These are phyloP conservation scores for Mythimna impura DNA, from an alignment of 2,888 invertebrate species.

Conservation along the genomic window DNA sequence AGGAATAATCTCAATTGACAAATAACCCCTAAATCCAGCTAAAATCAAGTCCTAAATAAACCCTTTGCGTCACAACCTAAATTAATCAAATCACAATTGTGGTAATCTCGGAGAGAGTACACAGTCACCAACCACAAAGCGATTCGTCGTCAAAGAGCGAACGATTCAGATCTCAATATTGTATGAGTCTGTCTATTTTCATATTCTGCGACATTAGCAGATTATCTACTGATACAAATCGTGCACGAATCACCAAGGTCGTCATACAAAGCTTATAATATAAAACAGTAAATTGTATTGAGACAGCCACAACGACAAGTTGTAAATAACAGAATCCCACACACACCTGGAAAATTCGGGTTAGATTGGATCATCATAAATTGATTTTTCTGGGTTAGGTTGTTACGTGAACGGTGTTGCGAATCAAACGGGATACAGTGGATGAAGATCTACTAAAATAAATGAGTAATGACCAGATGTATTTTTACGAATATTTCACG, in stretches of 20 bases:
- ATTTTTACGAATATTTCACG: slow-evolving; percentile 31
- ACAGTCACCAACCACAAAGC: slow-evolving; percentile 35
- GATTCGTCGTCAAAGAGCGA: slow-evolving; percentile 33
- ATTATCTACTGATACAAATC: slow-evolving; percentile 51
- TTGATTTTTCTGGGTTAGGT: slow-evolving; percentile 42
- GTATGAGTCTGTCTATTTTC: slow-evolving; percentile 53
- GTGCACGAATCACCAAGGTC: slow-evolving; percentile 48
- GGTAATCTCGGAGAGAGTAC: slow-evolving; percentile 28
- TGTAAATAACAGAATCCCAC: slow-evolving; percentile 54
- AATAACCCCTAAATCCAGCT: not conserved
- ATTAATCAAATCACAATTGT: slow-evolving; percentile 42
- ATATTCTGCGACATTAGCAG: slow-evolving; percentile 56
- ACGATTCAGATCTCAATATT: slow-evolving; percentile 50
- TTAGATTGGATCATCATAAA: slow-evolving; percentile 52
- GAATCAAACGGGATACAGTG: slow-evolving; percentile 18
- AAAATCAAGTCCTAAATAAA: slow-evolving; percentile 27
- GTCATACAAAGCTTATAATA: slow-evolving; percentile 47
- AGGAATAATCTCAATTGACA: slow-evolving; percentile 3
- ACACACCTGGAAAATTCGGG: slow-evolving; percentile 54
- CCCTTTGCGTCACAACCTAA: slow-evolving; percentile 15
- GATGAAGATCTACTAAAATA: slow-evolving; percentile 18
- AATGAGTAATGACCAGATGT: slow-evolving; percentile 17
- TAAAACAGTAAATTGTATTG: slow-evolving; percentile 44
- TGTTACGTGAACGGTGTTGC: slow-evolving; percentile 19
- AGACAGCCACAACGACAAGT: slow-evolving; percentile 35